Conservation (phyloP, 2,113 vertebrate genomes). For the Pterophyllum scalare region DNA sequence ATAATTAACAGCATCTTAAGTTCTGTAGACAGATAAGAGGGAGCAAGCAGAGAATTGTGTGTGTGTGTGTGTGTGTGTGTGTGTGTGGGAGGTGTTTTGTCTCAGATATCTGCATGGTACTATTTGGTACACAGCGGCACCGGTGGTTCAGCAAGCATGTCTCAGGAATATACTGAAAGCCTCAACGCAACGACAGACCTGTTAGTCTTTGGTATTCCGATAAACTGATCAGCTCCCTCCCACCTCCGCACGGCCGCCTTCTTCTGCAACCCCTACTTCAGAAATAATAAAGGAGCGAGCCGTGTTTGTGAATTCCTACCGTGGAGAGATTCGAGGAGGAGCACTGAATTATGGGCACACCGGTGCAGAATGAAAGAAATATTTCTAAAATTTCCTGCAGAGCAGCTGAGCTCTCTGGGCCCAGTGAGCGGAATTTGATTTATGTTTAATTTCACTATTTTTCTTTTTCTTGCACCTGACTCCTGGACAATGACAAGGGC, state of each 20-base stretch:
- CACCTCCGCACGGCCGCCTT: not conserved
- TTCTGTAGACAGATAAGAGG: not conserved
- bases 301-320: constrained; percentile 58
- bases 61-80: not conserved
- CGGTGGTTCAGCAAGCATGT: not conserved
- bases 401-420: constrained; percentile 65
- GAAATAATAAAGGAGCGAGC: constrained; percentile 45
- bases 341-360: constrained; percentile 57
- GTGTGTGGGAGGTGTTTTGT: not conserved
- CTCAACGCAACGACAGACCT: not conserved
- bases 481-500: constrained; percentile 52
- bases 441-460: constrained; percentile 63
- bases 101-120: constrained; percentile 2
- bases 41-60: not conserved
- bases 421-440: constrained; percentile 59
- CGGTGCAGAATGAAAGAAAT: constrained; percentile 54
- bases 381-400: constrained; percentile 55
- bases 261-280: constrained; percentile 31
- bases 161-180: not conserved
- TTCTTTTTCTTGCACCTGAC: constrained; percentile 63
- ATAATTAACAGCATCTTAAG: constrained; percentile 43
- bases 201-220: constrained; percentile 20
- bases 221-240: constrained; percentile 30
- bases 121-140: not conserved
- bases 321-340: constrained; percentile 33